A percentile compares a stretch with the other conserved stretches of the same genome.
phyloP scores from a whole-genome alignment of 1,140 invertebrate genomes.

The Bicyclus anynana region DNA sequence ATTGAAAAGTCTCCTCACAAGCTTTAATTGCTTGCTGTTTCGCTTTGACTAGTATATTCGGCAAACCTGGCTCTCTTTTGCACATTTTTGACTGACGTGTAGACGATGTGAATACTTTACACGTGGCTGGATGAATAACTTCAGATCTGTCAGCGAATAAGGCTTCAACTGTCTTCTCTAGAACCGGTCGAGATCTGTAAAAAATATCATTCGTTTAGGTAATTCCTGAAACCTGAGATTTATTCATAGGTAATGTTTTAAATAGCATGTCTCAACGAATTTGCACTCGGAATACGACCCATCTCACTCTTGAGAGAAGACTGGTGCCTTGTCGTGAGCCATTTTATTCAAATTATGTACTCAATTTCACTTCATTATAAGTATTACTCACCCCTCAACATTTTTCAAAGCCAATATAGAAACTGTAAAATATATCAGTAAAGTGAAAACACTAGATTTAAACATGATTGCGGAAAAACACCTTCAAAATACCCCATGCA shows the following conservation, averaged over 20 bases:
- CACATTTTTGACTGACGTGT: slow-evolving; percentile 69
- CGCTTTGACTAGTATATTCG: slow-evolving; percentile 71
- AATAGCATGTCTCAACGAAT: too few species aligned
- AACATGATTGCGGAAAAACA: slow-evolving; percentile 55
- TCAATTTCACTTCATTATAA: too few species aligned
- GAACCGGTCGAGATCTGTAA: slow-evolving; percentile 56
- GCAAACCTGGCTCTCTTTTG: slow-evolving; percentile 72
- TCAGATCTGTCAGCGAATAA: slow-evolving; percentile 57
- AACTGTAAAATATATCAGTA: slow-evolving; percentile 46
- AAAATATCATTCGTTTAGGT: too few species aligned
- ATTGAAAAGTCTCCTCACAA: slow-evolving; percentile 79
- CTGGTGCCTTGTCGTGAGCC: too few species aligned
- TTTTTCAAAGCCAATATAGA: slow-evolving; percentile 46
- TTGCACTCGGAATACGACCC: too few species aligned
- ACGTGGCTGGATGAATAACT: slow-evolving; percentile 46
- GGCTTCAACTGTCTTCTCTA: slow-evolving; percentile 60
- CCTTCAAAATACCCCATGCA: slow-evolving; percentile 16
- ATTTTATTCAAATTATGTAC: too few species aligned
- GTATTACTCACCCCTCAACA: slow-evolving; percentile 51
- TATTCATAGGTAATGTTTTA: too few species aligned
- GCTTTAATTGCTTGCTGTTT: slow-evolving; percentile 76
- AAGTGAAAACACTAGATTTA: slow-evolving; percentile 46
- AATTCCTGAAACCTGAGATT: too few species aligned
- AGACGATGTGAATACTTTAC: slow-evolving; percentile 47
- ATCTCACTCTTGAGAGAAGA: too few species aligned